Evolutionary conservation across 92 coral and sea anemone genomes (phyloP).

Genomic region (Umimayanthus kanabou): DNA sequence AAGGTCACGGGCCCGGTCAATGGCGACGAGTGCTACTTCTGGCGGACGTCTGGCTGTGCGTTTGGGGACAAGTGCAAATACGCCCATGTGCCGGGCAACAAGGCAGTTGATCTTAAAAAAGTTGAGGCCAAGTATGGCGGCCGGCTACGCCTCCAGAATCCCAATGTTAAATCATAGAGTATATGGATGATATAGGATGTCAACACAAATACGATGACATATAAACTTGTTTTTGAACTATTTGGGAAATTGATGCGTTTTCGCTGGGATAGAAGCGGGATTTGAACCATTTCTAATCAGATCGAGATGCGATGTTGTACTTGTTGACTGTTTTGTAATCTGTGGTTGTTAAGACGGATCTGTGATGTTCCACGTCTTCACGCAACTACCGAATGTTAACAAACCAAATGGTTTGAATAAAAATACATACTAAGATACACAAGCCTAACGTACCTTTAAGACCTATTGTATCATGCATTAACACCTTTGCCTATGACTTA

Average conservation of each 20-base stretch:
- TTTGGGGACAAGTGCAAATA: constrained; percentile 90
- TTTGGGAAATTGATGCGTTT: background rate
- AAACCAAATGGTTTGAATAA: background rate
- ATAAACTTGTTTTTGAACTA: background rate
- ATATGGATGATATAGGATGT: constrained; percentile 1
- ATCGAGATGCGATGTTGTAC: background rate
- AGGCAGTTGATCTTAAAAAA: constrained; percentile 77
- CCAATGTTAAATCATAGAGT: constrained; percentile 34
- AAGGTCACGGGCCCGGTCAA: constrained; percentile 93
- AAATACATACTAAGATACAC: too few relatives aligned
- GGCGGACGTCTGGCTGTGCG: constrained; percentile 97
- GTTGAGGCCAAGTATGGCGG: constrained; percentile 96
- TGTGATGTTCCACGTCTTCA: background rate
- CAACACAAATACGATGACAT: background rate
- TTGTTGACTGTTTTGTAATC: constrained; percentile 2
- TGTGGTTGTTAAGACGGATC: background rate
- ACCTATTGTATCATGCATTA: too few relatives aligned
- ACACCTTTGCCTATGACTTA: too few relatives aligned
- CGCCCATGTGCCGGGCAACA: constrained; percentile 75
- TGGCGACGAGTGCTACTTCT: constrained; percentile 98
- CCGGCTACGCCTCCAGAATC: constrained; percentile 50
- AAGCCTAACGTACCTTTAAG: too few relatives aligned
- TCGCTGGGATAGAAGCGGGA: background rate
- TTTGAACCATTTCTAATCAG: background rate
- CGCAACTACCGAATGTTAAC: background rate